Base-by-base conservation (phyloP, 2,113 vertebrate genomes). In the Laticauda colubrina region DNA sequence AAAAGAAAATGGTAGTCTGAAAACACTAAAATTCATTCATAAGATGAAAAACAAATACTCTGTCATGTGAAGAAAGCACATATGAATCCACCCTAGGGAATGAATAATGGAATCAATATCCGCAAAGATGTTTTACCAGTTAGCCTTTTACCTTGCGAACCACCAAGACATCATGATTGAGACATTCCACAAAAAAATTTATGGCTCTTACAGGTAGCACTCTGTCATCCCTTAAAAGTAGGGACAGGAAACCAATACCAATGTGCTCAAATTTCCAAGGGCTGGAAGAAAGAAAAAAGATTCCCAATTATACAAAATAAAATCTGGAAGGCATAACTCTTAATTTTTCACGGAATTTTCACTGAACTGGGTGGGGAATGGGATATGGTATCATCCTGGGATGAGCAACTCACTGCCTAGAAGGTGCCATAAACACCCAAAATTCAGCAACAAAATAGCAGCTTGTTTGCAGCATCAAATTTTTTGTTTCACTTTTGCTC, bases 201-300 rank as follows among this genome's bases (percentile, higher is more conserved):
- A 99, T 97, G 69, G 98, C 99, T 94, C 98, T 96, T 34, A 96
- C 93, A 43, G 99, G 99, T 91, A 99, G 96, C 5, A 98, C 96
- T 90, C 97, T 97, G 94, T 99, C 99, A 88, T 99, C 99, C 95
- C 99, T 98, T 96, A 99, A 96, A 39, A 99, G 98, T 90, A 99
- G 95, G 20, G 99, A 99, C 90, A 99, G 96, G 95, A 99, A 99
- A 21, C 99, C 99, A 69, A 99, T 99, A 59, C 99, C 97, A 94
- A 99, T 99, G 95, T 99, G 99, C 94, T 99, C 99, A 5, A 99
- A 99, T 96, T 99, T 99, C 99, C 99, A 99, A 56, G 99, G 99
- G 94, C 99, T 99, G n/a, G 61, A 0, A 53, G 43, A 0, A 51
- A n/a, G 39, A 3, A 0, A 43, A 0, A 18, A n/a, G 10, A 53